phyloP scores from a whole-genome alignment of 2,888 invertebrate species.

The Drosophila merina region DNA sequence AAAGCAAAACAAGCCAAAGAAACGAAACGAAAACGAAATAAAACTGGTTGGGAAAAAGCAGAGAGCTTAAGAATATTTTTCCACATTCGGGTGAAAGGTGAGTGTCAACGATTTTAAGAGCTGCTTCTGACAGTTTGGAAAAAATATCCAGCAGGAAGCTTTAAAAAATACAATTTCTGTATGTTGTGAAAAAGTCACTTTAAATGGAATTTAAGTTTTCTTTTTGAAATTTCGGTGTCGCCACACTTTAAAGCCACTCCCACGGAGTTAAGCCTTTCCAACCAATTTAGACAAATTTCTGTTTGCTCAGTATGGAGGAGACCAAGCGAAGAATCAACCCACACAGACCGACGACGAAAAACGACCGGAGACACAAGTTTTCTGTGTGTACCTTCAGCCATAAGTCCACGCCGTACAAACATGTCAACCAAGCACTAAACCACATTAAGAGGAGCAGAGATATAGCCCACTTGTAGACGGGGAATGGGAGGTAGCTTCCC shows the following conservation, averaged over 20 bases:
- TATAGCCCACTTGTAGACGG: conserved; percentile 14
- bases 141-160: conserved; percentile 5
- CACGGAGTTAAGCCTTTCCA: conserved; percentile 27
- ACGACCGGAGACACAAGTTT: conserved; percentile 36
- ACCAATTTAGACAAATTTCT: conserved; percentile 43
- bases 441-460: conserved; percentile 39
- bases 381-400: conserved; percentile 43
- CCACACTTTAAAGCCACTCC: conserved; percentile 15
- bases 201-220: not conserved
- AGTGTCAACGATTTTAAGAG: conserved; percentile 30
- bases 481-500: no score
- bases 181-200: not conserved
- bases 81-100: conserved; percentile 23
- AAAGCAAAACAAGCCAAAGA: conserved; percentile 32
- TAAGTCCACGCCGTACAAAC: conserved; percentile 44
- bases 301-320: conserved; percentile 27
- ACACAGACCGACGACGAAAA: conserved; percentile 20
- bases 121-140: conserved; percentile 20
- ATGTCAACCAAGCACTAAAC: conserved; percentile 46
- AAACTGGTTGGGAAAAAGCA: conserved; percentile 11
- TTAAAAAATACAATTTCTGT: conserved; percentile 7
- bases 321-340: conserved; percentile 35
- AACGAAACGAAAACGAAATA: conserved; percentile 9
- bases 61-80: conserved; percentile 23
- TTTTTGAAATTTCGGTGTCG: not conserved